phyloP scores from a whole-genome alignment of 2,888 invertebrate species.

The Stegophylla sp. region DNA sequence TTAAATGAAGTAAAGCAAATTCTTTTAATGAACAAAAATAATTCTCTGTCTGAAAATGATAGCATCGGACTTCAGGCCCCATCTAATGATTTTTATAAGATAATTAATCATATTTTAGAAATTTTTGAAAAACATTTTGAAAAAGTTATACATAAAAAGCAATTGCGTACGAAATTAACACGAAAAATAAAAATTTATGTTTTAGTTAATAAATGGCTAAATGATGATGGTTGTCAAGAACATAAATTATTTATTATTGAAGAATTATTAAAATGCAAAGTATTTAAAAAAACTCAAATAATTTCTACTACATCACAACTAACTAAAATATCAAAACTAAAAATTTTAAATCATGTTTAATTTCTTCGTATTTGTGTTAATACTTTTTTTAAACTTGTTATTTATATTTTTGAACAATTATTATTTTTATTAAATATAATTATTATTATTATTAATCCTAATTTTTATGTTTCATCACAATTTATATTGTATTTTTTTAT shows the following conservation, averaged over 20 bases:
- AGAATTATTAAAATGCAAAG: background rate
- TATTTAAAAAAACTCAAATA: background rate
- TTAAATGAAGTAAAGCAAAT: background rate
- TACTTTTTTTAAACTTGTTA: conserved; percentile 4
- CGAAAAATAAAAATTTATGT: too few species aligned
- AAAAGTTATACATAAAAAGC: background rate
- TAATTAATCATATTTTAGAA: background rate
- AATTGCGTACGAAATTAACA: too few species aligned
- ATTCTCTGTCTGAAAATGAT: background rate
- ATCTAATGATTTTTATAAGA: background rate
- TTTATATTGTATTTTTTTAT: background rate
- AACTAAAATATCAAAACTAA: background rate
- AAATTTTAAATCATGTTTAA: conserved; percentile 11
- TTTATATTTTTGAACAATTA: background rate
- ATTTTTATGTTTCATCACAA: too few species aligned
- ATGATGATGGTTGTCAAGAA: conserved; percentile 21
- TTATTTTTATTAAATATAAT: background rate
- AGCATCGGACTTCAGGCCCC: background rate
- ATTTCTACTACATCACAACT: conserved; percentile 12
- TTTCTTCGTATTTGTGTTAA: background rate
- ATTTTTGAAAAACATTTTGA: background rate
- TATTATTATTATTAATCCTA: background rate
- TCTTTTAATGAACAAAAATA: conserved; percentile 1
- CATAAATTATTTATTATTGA: conserved; percentile 11
- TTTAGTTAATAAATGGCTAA: too few species aligned